phyloP scores from a whole-genome alignment of 2,797 vertebrate genomes.

The Oreochromis grahami region DNA sequence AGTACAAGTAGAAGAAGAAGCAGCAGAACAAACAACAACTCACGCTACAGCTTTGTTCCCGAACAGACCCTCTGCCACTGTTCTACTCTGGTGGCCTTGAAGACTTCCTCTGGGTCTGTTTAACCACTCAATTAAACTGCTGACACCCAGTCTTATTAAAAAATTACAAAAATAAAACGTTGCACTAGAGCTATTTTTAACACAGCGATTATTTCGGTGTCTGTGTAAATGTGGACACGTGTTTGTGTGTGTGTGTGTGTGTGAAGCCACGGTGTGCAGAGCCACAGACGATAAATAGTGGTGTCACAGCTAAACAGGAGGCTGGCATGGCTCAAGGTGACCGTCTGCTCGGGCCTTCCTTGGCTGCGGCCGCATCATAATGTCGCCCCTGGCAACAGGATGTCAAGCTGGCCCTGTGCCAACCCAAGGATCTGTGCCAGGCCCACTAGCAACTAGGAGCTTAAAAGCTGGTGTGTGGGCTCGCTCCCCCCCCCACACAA shows the following conservation, averaged over 20 bases:
- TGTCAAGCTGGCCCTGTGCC: conserved; percentile 70
- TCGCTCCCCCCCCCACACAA: not conserved
- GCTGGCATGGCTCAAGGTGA: conserved; percentile 80
- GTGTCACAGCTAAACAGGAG: conserved; percentile 71
- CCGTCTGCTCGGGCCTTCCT: conserved; percentile 73
- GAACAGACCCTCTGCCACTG: not conserved
- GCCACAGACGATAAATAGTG: conserved; percentile 65
- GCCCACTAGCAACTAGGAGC: conserved; percentile 54
- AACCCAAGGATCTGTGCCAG: conserved; percentile 63
- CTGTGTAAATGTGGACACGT: conserved; percentile 5
- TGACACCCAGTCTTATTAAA: conserved; percentile 42
- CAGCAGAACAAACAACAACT: conserved; percentile 26
- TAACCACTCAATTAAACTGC: conserved; percentile 48
- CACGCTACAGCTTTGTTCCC: not conserved
- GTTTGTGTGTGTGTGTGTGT: not conserved
- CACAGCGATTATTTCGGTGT: conserved; percentile 32
- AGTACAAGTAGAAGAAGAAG: conserved; percentile 22
- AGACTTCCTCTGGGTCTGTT: conserved; percentile 33
- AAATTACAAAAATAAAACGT: not conserved
- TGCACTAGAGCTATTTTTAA: conserved; percentile 63
- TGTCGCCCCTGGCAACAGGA: conserved; percentile 77
- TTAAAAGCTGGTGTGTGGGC: conserved; percentile 49
- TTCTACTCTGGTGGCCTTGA: conserved; percentile 23
- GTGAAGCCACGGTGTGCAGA: conserved; percentile 41
- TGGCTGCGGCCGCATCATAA: conserved; percentile 60